These are phyloP conservation scores for Gallinago solitaria DNA, from an alignment of 2,797 vertebrate species.

Conservation along the genomic window DNA sequence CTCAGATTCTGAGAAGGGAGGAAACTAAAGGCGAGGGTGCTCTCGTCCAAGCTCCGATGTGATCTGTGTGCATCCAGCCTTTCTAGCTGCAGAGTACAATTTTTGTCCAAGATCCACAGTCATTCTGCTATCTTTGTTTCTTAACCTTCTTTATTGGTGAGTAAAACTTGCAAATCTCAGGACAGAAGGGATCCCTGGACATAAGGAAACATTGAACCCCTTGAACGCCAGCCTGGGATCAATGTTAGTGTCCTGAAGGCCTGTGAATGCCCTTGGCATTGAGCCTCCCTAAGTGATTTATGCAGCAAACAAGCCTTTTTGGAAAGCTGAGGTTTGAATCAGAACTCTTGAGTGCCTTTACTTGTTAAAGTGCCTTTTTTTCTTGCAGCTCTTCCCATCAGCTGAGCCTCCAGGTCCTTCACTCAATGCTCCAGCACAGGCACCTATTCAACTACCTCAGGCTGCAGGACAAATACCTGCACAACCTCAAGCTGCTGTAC, in stretches of 20 bases:
- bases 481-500: conserved; percentile 80
- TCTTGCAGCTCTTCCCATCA: conserved; percentile 84
- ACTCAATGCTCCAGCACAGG: conserved; percentile 79
- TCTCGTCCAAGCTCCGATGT: neutral
- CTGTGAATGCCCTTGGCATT: neutral
- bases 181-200: neutral
- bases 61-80: neutral
- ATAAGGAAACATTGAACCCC: neutral
- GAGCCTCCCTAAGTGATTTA: neutral
- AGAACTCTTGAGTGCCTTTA: neutral
- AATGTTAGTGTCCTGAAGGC: neutral
- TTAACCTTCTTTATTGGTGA: neutral
- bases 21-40: neutral
- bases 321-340: neutral
- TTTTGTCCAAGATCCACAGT: neutral
- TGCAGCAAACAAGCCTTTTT: neutral
- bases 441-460: conserved; percentile 91
- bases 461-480: conserved; percentile 80
- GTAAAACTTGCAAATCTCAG: neutral
- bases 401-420: conserved; percentile 84
- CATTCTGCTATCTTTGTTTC: neutral
- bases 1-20: neutral
- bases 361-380: neutral
- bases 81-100: neutral
- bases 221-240: neutral